Evolutionary conservation across 2,113 vertebrate genomes (phyloP), one percentile per base, ranked within the genome.

Genomic region (Chitala chitala): DNA sequence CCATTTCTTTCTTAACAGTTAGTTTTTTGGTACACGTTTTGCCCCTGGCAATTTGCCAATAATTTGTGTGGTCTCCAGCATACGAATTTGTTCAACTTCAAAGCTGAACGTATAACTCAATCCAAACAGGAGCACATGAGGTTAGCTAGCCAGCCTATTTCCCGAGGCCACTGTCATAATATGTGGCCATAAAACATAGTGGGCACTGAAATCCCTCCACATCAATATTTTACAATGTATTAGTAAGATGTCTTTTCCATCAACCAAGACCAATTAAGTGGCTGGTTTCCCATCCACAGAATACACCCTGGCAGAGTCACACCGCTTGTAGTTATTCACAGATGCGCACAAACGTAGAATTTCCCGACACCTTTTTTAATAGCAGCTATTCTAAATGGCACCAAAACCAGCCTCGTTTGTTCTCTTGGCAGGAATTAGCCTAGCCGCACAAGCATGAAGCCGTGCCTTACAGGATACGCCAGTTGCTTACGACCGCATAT

Each of bases 221-320:
- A 56, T 56, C 17, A 56, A 56, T 56, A 22, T 56, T 56, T 56
- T 56, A 56, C 22, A 56, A 24, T 24, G 20, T 56, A 56, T 56
- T 22, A 56, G 54, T 22, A 56, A 56, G n/a, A 56, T 56, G 54
- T 56, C 54, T 56, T 56, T n/a, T 17, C 54, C 54, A 56, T 56
- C 22, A 56, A 56, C 54, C 54, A 56, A n/a, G 54, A 56, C 54
- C 15, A 56, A 56, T 56, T 56, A 56, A 24, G 8, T 56, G 54
- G 20, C 17, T 56, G 54, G 7, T 8, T 56, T 56, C 54, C n/a
- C n/a, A 56, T 56, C 54, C 54, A 22, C 54, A 56, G n/a, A 56
- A 22, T 56, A 56, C 24, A 8, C n/a, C 54, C 54, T 22, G 8
- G 20, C 20, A 22, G 8, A 56, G n/a, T 22, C 4, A 1, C 9